A percentile compares a stretch with the other conserved stretches of the same genome.
These are phyloP conservation scores for Hemicentrotus pulcherrimus DNA, from an alignment of 35 echinoderm and acorn worm species.

Conservation along the genomic window DNA sequence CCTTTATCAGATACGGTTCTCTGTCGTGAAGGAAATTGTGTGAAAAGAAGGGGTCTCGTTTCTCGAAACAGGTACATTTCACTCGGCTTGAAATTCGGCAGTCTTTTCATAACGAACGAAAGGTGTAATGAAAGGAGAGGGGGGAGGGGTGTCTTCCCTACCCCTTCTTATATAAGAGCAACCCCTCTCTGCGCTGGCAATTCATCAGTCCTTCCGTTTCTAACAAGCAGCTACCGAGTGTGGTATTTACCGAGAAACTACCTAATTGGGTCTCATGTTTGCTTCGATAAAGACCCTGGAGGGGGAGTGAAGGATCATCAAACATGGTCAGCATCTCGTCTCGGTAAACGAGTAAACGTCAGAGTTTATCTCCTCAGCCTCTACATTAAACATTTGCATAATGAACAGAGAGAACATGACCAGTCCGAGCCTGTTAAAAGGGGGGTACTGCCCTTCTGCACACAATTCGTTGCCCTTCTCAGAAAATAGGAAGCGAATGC, in stretches of 20 bases:
- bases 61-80: no score
- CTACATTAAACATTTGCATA: background rate
- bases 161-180: no score
- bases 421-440: background rate
- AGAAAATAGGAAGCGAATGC: background rate
- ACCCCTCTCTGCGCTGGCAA: background rate
- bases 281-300: background rate
- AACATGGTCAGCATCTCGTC: background rate
- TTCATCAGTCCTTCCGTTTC: background rate
- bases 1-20: no score
- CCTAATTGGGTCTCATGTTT: conserved; percentile 17
- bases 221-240: background rate
- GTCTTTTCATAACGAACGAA: no score
- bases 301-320: background rate
- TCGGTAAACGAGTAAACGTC: background rate
- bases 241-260: background rate
- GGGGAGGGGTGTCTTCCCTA: no score
- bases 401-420: background rate
- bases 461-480: background rate
- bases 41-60: no score
- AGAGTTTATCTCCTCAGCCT: background rate
- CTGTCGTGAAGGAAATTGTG: no score
- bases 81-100: no score
- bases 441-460: background rate
- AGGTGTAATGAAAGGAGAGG: no score